Evolutionary conservation across 2,888 invertebrate genomes (phyloP).

Genomic region (Chrysina gloriosa): DNA sequence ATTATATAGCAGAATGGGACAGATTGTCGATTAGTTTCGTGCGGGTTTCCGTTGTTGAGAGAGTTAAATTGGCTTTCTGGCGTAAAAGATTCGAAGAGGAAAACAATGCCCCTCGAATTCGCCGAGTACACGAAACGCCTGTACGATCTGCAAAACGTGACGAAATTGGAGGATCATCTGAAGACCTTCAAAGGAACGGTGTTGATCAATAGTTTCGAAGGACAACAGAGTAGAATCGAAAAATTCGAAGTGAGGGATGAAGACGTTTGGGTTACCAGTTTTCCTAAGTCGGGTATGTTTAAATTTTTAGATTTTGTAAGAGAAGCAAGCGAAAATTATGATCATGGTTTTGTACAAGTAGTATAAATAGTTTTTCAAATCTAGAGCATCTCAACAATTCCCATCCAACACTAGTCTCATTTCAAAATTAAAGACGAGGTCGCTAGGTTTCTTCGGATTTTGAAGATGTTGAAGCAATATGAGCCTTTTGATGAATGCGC

Average conservation of each 20-base stretch:
- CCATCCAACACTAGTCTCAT: no score
- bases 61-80: no score
- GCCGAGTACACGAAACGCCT: neutral
- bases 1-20: neutral
- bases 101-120: neutral
- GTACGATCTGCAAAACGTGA: neutral
- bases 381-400: no score
- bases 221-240: constrained; percentile 36
- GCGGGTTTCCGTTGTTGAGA: no score
- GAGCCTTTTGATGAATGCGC: no score
- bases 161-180: neutral
- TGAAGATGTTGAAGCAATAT: no score
- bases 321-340: neutral
- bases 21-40: neutral
- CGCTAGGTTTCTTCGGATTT: no score
- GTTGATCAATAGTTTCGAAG: constrained; percentile 27
- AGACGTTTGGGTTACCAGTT: constrained; percentile 43
- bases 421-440: no score
- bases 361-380: no score
- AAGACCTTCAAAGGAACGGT: constrained; percentile 8
- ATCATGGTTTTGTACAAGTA: neutral
- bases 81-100: neutral
- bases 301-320: neutral
- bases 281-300: constrained; percentile 44
- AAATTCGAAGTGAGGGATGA: constrained; percentile 44